These are phyloP conservation scores for Rhysida immarginata DNA, from an alignment of 1,140 invertebrate genomes.

Conservation along the genomic window DNA sequence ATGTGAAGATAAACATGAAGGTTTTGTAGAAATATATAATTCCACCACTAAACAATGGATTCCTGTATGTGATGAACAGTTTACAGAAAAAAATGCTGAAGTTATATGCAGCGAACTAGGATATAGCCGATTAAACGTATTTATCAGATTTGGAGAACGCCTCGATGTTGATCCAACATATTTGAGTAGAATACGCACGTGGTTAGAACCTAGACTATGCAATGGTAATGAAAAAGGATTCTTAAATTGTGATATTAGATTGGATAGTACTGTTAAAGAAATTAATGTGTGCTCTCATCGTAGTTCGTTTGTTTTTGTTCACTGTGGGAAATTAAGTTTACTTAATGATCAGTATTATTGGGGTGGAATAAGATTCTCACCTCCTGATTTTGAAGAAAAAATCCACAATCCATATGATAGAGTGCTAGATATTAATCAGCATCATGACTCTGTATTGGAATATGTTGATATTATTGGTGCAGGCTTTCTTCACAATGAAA, in stretches of 20 bases:
- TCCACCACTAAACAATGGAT: constrained; percentile 88
- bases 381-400: constrained; percentile 62
- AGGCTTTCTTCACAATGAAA: constrained; percentile 89
- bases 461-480: constrained; percentile 84
- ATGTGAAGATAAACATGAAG: constrained; percentile 26
- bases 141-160: constrained; percentile 57
- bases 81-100: constrained; percentile 85
- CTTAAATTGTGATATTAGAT: constrained; percentile 62
- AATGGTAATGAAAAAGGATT: constrained; percentile 35
- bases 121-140: constrained; percentile 72
- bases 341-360: constrained; percentile 62
- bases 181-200: constrained; percentile 72
- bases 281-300: constrained; percentile 72
- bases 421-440: constrained; percentile 28
- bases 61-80: constrained; percentile 85
- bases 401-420: constrained; percentile 10
- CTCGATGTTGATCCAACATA: constrained; percentile 74
- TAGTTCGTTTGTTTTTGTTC: constrained; percentile 74
- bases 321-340: constrained; percentile 67
- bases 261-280: constrained; percentile 77
- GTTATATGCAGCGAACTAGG: constrained; percentile 91
- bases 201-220: constrained; percentile 80
- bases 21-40: constrained; percentile 91
- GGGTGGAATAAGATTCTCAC: constrained; percentile 88
- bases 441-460: constrained; percentile 47